Evolutionary conservation across 2,797 vertebrate species (phyloP).

Genomic region (Molossus alvarezi): DNA sequence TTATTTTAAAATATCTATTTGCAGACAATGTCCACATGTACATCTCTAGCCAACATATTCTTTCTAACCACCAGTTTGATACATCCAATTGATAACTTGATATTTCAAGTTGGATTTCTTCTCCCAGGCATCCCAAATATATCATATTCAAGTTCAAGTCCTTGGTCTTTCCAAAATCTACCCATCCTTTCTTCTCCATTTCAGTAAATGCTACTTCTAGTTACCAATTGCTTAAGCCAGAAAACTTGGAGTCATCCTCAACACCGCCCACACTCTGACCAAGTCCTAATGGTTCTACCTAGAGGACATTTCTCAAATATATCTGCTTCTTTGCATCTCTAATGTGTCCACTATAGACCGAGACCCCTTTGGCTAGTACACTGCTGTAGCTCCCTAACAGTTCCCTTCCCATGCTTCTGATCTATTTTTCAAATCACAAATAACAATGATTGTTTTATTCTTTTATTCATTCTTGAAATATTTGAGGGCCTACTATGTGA

Average conservation of each 20-base stretch:
- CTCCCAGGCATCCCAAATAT: not conserved
- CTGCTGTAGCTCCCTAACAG: not conserved
- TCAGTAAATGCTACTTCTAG: slow-evolving; percentile 25
- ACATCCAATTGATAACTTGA: slow-evolving; percentile 20
- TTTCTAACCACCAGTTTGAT: slow-evolving; percentile 14
- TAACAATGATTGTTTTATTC: not conserved
- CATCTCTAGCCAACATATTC: not conserved
- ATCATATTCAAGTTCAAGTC: slow-evolving; percentile 28
- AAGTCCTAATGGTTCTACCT: not conserved
- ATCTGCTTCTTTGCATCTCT: not conserved
- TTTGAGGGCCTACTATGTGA: not conserved
- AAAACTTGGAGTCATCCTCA: slow-evolving; percentile 27
- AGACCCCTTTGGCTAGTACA: not conserved
- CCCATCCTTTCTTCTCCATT: not conserved
- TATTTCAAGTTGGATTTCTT: slow-evolving; percentile 20
- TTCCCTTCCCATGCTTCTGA: not conserved
- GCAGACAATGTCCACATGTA: slow-evolving; percentile 13
- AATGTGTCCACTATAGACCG: not conserved
- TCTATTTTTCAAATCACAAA: slow-evolving; percentile 5
- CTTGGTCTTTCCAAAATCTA: not conserved
- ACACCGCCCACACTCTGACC: not conserved
- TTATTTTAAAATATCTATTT: slow-evolving; percentile 48
- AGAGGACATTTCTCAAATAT: not conserved
- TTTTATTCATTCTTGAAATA: slow-evolving; percentile 12
- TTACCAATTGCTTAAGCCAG: not conserved